Conservation (phyloP, 2,888 invertebrate species). For the Ecliptopera silaceata region DNA sequence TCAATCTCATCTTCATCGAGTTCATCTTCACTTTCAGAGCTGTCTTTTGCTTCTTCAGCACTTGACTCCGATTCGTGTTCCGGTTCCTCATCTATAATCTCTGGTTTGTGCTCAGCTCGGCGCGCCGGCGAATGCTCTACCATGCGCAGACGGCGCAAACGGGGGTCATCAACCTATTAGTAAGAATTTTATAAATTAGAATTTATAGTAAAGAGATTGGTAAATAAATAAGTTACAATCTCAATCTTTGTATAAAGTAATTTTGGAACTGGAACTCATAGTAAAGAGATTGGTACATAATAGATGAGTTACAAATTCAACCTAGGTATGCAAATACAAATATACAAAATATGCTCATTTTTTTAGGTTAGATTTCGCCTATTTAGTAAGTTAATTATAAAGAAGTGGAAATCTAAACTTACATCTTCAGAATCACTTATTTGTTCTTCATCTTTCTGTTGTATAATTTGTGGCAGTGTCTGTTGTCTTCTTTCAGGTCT, state of each 20-base stretch:
- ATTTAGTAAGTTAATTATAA: too few relatives aligned
- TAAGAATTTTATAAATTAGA: too few relatives aligned
- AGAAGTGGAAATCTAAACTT: constrained; percentile 18
- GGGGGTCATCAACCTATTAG: constrained; percentile 89
- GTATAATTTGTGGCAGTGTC: constrained; percentile 60
- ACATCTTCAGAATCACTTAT: constrained; percentile 77
- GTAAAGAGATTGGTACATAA: too few relatives aligned
- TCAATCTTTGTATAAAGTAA: too few relatives aligned
- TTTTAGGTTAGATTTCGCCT: too few relatives aligned
- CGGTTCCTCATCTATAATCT: constrained; percentile 74
- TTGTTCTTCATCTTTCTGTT: constrained; percentile 58
- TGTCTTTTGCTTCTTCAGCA: constrained; percentile 64
- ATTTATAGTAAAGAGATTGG: too few relatives aligned
- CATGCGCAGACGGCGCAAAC: constrained; percentile 89
- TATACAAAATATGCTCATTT: too few relatives aligned
- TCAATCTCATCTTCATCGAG: constrained; percentile 94
- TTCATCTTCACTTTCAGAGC: constrained; percentile 90
- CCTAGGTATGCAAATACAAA: too few relatives aligned
- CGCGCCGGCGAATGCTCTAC: constrained; percentile 78
- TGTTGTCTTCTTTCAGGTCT: constrained; percentile 70
- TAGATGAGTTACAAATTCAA: too few relatives aligned
- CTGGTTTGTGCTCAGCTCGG: constrained; percentile 82
- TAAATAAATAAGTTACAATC: constrained; percentile 4
- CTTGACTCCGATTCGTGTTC: constrained; percentile 75
- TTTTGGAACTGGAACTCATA: too few relatives aligned